phyloP scores from a whole-genome alignment of 2,888 invertebrate genomes.

The Rambutsinella grinnellia region DNA sequence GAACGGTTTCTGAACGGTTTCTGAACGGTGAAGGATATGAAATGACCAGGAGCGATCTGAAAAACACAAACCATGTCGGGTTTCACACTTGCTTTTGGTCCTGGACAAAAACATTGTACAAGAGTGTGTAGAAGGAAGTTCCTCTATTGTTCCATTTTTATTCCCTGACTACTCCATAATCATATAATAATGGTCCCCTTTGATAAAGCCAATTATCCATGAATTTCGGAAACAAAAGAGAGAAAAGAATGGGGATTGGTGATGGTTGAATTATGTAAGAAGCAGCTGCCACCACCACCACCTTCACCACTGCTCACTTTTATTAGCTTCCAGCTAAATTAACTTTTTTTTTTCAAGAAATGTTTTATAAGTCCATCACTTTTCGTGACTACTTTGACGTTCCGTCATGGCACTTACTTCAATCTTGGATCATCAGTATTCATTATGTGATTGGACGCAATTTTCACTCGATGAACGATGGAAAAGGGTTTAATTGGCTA shows the following conservation, averaged over 20 bases:
- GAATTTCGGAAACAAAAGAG: constrained; percentile 42
- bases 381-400: constrained; percentile 48
- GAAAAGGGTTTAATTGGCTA: constrained; percentile 36
- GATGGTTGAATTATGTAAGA: constrained; percentile 14
- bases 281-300: constrained; percentile 37
- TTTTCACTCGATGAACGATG: constrained; percentile 13
- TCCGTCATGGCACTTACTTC: constrained; percentile 34
- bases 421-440: too few relatives aligned
- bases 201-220: constrained; percentile 47
- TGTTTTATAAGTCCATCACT: constrained; percentile 1
- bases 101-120: too few relatives aligned
- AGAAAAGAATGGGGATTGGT: constrained; percentile 29
- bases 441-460: constrained; percentile 20
- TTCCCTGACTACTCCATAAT: too few relatives aligned
- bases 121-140: too few relatives aligned
- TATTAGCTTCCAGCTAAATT: background rate
- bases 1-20: too few relatives aligned
- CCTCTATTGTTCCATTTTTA: too few relatives aligned
- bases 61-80: too few relatives aligned
- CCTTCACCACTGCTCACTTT: background rate
- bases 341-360: constrained; percentile 10
- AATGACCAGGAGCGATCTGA: too few relatives aligned
- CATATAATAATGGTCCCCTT: constrained; percentile 31
- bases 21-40: too few relatives aligned
- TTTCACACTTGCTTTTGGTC: too few relatives aligned